A percentile compares a stretch with the other conserved stretches of the same genome.
phyloP scores from a whole-genome alignment of 30 jellyfish, hydroid and myxozoan species.

The Hydractinia symbiolongicarpus region DNA sequence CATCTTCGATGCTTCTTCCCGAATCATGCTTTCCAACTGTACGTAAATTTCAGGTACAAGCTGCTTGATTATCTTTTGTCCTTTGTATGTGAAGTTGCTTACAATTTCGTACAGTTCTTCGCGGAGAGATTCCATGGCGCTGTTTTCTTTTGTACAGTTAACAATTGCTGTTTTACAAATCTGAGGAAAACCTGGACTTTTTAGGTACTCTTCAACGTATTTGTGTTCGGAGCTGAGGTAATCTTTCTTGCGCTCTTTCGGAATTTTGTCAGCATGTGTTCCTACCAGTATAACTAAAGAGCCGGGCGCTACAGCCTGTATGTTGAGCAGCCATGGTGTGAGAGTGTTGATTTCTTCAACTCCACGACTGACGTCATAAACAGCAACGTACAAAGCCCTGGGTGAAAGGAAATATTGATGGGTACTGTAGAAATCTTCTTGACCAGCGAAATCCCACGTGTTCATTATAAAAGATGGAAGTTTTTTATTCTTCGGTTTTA shows the following conservation, averaged over 20 bases:
- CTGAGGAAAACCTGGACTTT: conserved; percentile 79
- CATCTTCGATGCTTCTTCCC: conserved; percentile 42
- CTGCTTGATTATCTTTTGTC: conserved; percentile 59
- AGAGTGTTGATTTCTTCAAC: conserved; percentile 62
- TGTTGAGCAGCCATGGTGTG: conserved; percentile 89
- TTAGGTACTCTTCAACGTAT: conserved; percentile 34
- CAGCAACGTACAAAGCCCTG: conserved; percentile 89
- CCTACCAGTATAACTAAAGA: conserved; percentile 82
- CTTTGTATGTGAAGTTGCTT: conserved; percentile 43
- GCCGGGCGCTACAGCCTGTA: conserved; percentile 90
- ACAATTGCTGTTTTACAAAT: conserved; percentile 67
- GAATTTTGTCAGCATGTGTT: conserved; percentile 71
- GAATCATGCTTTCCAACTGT: conserved; percentile 63
- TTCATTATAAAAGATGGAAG: conserved; percentile 37
- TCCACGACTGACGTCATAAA: conserved; percentile 76
- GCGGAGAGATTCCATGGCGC: conserved; percentile 57
- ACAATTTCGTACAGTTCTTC: conserved; percentile 52
- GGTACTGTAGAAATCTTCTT: conserved; percentile 82
- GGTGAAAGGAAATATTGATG: conserved; percentile 78
- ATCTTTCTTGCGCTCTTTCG: conserved; percentile 20
- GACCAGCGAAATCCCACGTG: conserved; percentile 97
- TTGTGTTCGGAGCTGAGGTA: conserved; percentile 18
- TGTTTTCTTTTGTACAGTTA: conserved; percentile 46
- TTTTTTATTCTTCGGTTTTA: conserved; percentile 42
- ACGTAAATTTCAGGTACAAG: conserved; percentile 84